phyloP scores from a whole-genome alignment of 1,140 invertebrate genomes.

The Lordiphosa mommai region DNA sequence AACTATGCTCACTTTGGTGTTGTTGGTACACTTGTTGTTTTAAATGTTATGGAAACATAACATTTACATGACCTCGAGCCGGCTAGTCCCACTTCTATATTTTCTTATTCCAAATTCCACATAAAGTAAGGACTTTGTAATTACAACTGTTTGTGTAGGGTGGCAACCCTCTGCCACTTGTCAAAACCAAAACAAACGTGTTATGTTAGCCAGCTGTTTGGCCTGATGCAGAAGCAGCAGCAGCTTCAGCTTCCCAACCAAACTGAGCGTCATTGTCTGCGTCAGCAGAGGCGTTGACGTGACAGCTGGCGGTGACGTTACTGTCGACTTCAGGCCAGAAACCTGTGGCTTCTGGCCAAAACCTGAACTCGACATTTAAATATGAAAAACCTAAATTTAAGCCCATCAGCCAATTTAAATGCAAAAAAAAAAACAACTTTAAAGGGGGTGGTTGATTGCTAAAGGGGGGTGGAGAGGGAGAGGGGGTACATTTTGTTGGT shows the following conservation, averaged over 20 bases:
- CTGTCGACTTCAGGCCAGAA: constrained; percentile 52
- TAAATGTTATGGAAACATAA: too few relatives aligned
- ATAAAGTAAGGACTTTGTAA: too few relatives aligned
- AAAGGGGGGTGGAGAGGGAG: background rate
- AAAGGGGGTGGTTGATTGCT: constrained; percentile 6
- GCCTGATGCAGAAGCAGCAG: constrained; percentile 25
- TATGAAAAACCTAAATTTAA: constrained; percentile 19
- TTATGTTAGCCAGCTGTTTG: constrained; percentile 33
- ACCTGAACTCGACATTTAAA: background rate
- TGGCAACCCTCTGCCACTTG: constrained; percentile 2
- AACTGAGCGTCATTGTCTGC: constrained; percentile 9
- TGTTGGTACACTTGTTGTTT: too few relatives aligned
- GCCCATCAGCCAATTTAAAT: constrained; percentile 10
- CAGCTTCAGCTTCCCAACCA: constrained; percentile 53
- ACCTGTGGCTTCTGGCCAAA: constrained; percentile 31
- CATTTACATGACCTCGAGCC: too few relatives aligned
- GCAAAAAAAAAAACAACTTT: constrained; percentile 1
- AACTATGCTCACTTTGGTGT: too few relatives aligned
- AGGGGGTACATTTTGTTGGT: constrained; percentile 31
- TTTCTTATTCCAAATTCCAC: too few relatives aligned
- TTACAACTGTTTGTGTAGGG: background rate
- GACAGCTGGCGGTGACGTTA: constrained; percentile 46
- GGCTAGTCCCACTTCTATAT: too few relatives aligned
- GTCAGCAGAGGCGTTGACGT: constrained; percentile 44
- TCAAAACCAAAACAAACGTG: constrained; percentile 29